Evolutionary conservation across 2,888 invertebrate species (phyloP), one percentile per base, ranked within the genome.

Genomic region (Campoplex nolae): DNA sequence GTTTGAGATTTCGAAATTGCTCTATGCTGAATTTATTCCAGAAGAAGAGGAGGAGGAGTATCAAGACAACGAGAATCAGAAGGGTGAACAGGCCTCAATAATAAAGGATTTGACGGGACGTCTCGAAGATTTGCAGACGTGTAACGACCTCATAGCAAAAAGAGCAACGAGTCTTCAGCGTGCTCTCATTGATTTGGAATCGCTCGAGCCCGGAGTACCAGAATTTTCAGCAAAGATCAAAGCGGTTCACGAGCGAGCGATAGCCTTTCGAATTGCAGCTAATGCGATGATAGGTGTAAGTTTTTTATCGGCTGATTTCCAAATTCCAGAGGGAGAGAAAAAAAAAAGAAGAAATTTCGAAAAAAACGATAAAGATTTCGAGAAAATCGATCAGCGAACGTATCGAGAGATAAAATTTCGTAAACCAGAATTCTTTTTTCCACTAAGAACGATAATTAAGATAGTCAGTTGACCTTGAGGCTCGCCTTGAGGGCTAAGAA

Each of bases 271-370:
- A 91, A 98, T 99, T 94, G 98, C 99, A 32, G 98, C 99, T 88
- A 98, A 97, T 95, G 98, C 99, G 79, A 99, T 99, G 99, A 98
- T 99, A 92, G 98, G 98, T 95, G 99, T 97, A 95, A 96, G 96
- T 95, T 87, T 62, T 23, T 23, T 23, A 51, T 16, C 0, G 42
- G n/a, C n/a, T 42, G 28, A 16, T 23, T 28, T 67, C 18, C 73
- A 62, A 28, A 32, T 11, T 0, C 3, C 16, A 3, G 16, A 38
- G 48, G 28, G 28, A 42, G 16, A 23, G 42, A 45, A 32, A 11
- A 48, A 45, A n/a, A 28, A 13, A 7, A n/a, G 23, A 58, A 51
- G 23, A 23, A 23, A 23, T 23, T 11, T 8, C 3, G 35, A 35
- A 13, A 11, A 11, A 13, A 38, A 38, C 38, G 38, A 38, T 38